These are phyloP conservation scores for Drosophila ogumai DNA, from an alignment of 1,140 invertebrate species.

Conservation along the genomic window DNA sequence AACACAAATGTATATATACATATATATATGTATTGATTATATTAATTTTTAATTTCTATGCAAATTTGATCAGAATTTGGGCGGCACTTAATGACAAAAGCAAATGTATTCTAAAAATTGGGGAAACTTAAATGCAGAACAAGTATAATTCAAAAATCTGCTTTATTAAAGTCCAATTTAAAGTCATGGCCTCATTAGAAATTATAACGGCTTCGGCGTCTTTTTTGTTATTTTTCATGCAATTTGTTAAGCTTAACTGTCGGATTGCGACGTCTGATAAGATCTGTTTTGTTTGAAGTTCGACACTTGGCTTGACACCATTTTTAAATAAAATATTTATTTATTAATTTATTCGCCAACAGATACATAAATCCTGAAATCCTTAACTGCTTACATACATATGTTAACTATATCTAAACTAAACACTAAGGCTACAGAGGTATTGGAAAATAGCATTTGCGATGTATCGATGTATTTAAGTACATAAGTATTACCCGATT, in stretches of 20 bases:
- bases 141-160: background rate
- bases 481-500: no score
- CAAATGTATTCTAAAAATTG: background rate
- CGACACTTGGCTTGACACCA: background rate
- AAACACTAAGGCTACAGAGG: no score
- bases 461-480: no score
- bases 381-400: no score
- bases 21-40: background rate
- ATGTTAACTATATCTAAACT: no score
- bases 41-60: constrained; percentile 3
- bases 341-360: no score
- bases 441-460: no score
- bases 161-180: background rate
- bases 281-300: background rate
- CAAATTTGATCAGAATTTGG: background rate
- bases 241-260: background rate
- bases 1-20: background rate
- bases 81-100: background rate
- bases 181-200: constrained; percentile 5
- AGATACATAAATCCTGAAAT: no score
- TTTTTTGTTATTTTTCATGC: background rate
- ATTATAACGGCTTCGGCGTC: background rate
- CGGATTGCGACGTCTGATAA: background rate
- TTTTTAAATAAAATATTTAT: background rate
- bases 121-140: background rate